Conservation (phyloP, 2,888 invertebrate species). For the Meiosimyza platycephala region DNA sequence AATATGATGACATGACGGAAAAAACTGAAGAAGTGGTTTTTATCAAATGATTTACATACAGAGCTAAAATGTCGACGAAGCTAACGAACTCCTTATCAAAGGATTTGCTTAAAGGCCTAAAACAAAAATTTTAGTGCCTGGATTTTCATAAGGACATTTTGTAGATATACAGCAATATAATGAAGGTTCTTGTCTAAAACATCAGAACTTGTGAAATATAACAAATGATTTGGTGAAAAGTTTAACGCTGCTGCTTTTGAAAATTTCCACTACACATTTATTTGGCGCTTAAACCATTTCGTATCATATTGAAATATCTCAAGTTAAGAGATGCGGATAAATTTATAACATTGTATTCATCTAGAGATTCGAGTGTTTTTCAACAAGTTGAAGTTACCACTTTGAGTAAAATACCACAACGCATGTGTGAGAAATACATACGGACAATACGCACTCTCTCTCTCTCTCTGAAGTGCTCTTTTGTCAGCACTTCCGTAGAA, state of each 20-base stretch:
- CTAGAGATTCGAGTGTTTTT: background rate
- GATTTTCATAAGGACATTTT: background rate
- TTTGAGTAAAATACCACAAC: no score
- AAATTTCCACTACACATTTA: background rate
- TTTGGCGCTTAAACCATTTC: background rate
- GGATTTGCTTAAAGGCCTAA: no score
- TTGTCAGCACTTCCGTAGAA: background rate
- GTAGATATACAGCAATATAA: background rate
- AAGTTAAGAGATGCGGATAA: background rate
- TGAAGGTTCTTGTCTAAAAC: background rate
- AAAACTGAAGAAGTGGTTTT: no score
- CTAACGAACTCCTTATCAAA: no score
- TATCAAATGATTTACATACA: no score
- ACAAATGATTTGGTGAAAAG: conserved; percentile 3
- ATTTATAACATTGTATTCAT: background rate
- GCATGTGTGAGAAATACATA: background rate
- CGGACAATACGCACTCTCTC: background rate
- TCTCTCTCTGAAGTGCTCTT: background rate
- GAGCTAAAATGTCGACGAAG: no score
- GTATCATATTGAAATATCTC: background rate
- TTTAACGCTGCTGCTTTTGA: background rate
- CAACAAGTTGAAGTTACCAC: background rate
- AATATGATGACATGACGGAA: no score
- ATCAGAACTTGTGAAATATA: no score
- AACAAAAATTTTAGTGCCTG: no score